Evolutionary conservation across 2,797 vertebrate species (phyloP).

Genomic region (Fundulus diaphanus): DNA sequence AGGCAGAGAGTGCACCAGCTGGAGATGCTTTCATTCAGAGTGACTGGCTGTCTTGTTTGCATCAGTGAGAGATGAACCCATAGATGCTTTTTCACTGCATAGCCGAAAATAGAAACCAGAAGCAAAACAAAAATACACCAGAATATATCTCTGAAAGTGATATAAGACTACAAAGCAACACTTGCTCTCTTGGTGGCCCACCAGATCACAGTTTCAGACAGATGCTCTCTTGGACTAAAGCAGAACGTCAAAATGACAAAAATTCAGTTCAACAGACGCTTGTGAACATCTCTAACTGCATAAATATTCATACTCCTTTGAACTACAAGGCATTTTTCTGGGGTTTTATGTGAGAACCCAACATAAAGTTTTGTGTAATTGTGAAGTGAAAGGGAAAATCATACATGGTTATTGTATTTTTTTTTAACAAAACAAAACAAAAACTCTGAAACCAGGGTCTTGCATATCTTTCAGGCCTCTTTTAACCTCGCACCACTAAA

Average conservation of each 20-base stretch:
- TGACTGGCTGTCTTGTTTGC: constrained; percentile 57
- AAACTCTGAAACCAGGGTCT: not conserved
- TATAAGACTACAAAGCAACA: constrained; percentile 16
- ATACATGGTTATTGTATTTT: not conserved
- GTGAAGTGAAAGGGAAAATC: not conserved
- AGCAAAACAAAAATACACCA: constrained; percentile 20
- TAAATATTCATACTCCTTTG: not conserved
- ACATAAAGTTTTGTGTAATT: not conserved
- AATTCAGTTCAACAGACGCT: constrained; percentile 18
- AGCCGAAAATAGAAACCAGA: constrained; percentile 31
- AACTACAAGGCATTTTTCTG: not conserved
- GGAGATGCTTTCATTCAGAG: constrained; percentile 57
- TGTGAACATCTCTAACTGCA: constrained; percentile 20
- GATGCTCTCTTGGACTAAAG: constrained; percentile 48
- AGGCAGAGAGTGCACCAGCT: constrained; percentile 44
- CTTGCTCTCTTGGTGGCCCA: constrained; percentile 29
- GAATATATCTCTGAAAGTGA: constrained; percentile 7
- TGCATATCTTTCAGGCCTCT: not conserved
- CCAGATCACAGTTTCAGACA: constrained; percentile 41
- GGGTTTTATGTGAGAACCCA: not conserved
- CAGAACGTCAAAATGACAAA: constrained; percentile 37
- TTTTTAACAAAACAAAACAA: too few species aligned
- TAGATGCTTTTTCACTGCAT: constrained; percentile 17
- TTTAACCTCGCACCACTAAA: not conserved
- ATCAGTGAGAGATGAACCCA: constrained; percentile 34